Percentiles rank a stretch among this genome's conserved stretches.
These are phyloP conservation scores for Andricus curvator DNA, from an alignment of 2,888 invertebrate species.

Conservation along the genomic window DNA sequence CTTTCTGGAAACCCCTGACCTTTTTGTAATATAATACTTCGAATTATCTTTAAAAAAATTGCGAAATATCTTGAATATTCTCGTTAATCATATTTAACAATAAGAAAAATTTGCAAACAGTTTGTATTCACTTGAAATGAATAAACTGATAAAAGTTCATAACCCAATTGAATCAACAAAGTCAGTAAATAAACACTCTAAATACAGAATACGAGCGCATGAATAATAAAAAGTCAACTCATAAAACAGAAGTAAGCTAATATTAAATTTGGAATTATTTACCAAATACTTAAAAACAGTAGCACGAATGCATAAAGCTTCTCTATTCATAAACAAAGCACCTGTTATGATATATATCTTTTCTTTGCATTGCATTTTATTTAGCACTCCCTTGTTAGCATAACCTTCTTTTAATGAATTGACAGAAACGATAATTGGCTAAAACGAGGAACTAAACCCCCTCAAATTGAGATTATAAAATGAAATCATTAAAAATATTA, in stretches of 20 bases:
- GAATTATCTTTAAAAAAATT: background rate
- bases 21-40: no score
- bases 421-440: conserved; percentile 15
- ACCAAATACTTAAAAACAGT: background rate
- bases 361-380: background rate
- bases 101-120: background rate
- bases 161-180: background rate
- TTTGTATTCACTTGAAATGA: background rate
- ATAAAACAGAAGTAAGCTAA: background rate
- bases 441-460: background rate
- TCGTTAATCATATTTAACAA: background rate
- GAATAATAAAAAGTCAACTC: background rate
- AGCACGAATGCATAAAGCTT: background rate
- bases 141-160: background rate
- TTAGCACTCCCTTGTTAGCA: conserved; percentile 33
- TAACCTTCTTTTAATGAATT: conserved; percentile 15
- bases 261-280: background rate
- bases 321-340: conserved; percentile 7
- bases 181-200: background rate
- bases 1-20: no score
- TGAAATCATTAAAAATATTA: no score
- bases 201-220: background rate
- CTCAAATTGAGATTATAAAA: no score
- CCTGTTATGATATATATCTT: background rate
- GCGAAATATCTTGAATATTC: background rate